These are phyloP conservation scores for Hemiscyllium ocellatum DNA, from an alignment of 2,113 vertebrate genomes.

Conservation along the genomic window DNA sequence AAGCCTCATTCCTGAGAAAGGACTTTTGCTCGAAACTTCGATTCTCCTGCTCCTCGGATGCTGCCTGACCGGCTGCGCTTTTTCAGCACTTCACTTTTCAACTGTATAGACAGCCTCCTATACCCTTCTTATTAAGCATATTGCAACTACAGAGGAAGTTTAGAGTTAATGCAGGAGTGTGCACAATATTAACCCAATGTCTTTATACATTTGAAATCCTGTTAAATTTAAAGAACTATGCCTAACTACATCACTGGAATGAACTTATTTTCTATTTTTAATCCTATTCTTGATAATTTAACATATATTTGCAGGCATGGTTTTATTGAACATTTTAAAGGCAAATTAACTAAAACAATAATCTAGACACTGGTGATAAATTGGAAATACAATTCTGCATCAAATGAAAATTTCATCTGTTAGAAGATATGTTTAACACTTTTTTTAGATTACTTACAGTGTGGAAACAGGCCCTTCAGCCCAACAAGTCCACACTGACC, in stretches of 20 bases:
- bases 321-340: not conserved
- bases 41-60: too few relatives aligned
- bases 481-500: too few relatives aligned
- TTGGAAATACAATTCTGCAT: not conserved
- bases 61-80: too few relatives aligned
- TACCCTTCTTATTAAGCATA: too few relatives aligned
- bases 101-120: too few relatives aligned
- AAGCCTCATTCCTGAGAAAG: too few relatives aligned
- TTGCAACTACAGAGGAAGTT: not conserved
- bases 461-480: too few relatives aligned
- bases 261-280: too few relatives aligned
- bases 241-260: not conserved
- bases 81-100: too few relatives aligned
- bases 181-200: not conserved
- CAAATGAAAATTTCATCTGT: not conserved
- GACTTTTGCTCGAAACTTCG: too few relatives aligned
- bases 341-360: not conserved
- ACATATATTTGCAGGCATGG: not conserved
- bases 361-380: not conserved
- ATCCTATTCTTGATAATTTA: not conserved
- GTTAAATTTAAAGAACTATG: not conserved
- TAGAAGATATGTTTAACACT: not conserved
- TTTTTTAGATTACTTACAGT: too few relatives aligned
- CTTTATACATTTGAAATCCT: not conserved
- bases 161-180: not conserved